Evolutionary conservation across 2,797 vertebrate genomes (phyloP).

Genomic region (Pteronotus mesoamericanus): DNA sequence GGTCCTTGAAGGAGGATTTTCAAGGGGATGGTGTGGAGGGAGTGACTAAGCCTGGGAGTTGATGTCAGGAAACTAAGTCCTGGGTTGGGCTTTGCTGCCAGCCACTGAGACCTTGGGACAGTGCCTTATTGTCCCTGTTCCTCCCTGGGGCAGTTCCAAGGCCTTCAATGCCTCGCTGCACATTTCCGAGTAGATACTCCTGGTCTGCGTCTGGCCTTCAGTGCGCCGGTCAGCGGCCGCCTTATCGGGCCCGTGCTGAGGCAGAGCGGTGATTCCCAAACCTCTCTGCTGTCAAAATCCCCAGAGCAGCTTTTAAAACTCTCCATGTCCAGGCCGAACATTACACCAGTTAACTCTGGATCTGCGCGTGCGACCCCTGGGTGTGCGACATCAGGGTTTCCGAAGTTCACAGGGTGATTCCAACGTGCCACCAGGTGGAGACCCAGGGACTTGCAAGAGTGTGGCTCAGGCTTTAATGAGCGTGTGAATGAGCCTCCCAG

Average conservation of each 20-base stretch:
- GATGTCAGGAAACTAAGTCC: not conserved
- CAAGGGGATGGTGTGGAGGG: not conserved
- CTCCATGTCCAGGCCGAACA: not conserved
- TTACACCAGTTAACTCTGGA: not conserved
- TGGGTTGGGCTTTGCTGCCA: not conserved
- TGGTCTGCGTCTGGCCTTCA: not conserved
- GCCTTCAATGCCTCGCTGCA: not conserved
- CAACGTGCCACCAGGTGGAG: not conserved
- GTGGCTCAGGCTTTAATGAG: not conserved
- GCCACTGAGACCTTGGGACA: not conserved
- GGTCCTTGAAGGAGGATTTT: not conserved
- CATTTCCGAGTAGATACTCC: not conserved
- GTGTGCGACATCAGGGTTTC: not conserved
- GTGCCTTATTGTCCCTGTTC: not conserved
- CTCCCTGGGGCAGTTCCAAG: not conserved
- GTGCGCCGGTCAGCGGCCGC: not conserved
- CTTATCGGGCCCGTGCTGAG: fast-evolving
- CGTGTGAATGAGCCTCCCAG: fast-evolving
- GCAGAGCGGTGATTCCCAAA: not conserved
- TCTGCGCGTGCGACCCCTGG: not conserved
- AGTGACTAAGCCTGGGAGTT: not conserved
- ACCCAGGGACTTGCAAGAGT: not conserved
- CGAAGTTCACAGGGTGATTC: not conserved
- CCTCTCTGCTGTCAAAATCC: not conserved
- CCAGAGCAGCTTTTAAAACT: not conserved